Evolutionary conservation across 2,113 vertebrate genomes (phyloP).

Genomic region (Ursus arctos): DNA sequence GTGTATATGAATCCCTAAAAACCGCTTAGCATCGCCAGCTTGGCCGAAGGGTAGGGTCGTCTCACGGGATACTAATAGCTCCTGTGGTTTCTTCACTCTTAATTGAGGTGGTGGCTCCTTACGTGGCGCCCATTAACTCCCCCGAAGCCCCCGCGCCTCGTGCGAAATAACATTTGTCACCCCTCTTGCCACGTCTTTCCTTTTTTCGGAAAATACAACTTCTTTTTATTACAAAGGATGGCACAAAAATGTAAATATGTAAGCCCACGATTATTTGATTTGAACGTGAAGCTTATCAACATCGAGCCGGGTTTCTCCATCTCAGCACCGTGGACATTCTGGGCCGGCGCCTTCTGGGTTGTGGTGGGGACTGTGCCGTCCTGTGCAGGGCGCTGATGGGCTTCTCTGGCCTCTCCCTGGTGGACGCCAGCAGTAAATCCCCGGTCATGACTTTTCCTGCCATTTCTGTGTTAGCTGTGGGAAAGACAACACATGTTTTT

Average conservation of each 20-base stretch:
- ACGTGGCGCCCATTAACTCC: background rate
- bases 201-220: background rate
- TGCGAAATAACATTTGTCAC: background rate
- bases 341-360: background rate
- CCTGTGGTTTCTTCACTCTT: background rate
- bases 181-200: background rate
- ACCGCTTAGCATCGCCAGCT: background rate
- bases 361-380: background rate
- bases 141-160: background rate
- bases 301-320: background rate
- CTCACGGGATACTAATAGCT: background rate
- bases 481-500: background rate
- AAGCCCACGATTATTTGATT: background rate
- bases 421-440: background rate
- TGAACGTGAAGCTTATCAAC: background rate
- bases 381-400: background rate
- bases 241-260: background rate
- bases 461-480: background rate
- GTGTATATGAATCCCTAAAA: constrained; percentile 19
- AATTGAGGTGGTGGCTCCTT: background rate
- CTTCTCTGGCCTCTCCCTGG: background rate
- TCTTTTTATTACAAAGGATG: background rate
- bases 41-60: background rate
- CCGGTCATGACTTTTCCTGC: background rate
- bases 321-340: background rate